Conservation (phyloP, 2,797 vertebrate genomes). For the Pseudocheirus occidentalis region DNA sequence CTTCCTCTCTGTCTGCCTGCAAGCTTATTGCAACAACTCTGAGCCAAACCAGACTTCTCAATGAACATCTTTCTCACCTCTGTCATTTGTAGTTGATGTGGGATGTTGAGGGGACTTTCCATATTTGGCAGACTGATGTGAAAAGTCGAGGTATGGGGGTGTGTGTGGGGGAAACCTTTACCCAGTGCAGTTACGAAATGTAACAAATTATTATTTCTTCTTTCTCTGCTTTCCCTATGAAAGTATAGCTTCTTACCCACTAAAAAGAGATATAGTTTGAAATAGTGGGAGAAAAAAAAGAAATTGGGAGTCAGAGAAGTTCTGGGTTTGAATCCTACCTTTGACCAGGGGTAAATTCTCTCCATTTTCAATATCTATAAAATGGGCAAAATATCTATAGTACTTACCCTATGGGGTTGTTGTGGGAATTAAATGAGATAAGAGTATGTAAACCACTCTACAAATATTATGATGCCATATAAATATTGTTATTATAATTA, state of each 20-base stretch:
- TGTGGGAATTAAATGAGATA: neutral
- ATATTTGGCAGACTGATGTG: constrained; percentile 54
- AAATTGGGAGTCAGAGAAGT: neutral
- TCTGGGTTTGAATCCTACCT: neutral
- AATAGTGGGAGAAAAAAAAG: neutral
- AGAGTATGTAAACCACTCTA: neutral
- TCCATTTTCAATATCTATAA: neutral
- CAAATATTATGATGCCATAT: neutral
- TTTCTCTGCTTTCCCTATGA: constrained; percentile 38
- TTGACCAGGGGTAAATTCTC: neutral
- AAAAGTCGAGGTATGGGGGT: constrained; percentile 30
- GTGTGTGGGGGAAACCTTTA: constrained; percentile 58
- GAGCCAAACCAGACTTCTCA: neutral
- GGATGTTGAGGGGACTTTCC: constrained; percentile 66
- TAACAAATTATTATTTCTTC: constrained; percentile 64
- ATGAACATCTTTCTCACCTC: neutral
- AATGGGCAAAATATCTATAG: neutral
- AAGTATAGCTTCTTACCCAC: constrained; percentile 30
- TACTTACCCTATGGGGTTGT: neutral
- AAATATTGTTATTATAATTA: neutral
- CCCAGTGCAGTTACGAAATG: constrained; percentile 51
- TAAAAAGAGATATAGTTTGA: neutral
- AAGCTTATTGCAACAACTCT: neutral
- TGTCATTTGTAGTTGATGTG: constrained; percentile 43
- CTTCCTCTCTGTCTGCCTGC: accelerated